These are phyloP conservation scores for Xyrichtys novacula DNA, from an alignment of 2,797 vertebrate species.

Conservation along the genomic window DNA sequence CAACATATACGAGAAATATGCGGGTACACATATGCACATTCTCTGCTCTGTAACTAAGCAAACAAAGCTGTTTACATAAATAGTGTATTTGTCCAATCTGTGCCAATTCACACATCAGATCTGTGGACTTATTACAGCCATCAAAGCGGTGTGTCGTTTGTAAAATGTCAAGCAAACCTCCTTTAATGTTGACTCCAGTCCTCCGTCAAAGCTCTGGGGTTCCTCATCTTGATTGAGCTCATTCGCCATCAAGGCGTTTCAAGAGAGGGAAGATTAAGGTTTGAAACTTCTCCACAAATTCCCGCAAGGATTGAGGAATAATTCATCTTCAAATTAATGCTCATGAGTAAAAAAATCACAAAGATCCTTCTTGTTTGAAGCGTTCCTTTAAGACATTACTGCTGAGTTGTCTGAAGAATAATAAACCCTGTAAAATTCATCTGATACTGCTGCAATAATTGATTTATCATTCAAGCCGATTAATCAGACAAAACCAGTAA, in stretches of 20 bases:
- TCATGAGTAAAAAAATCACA: not conserved
- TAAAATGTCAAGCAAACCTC: conserved; percentile 4
- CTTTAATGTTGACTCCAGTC: not conserved
- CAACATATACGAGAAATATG: not conserved
- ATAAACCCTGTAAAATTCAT: not conserved
- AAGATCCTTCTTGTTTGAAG: not conserved
- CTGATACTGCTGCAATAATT: not conserved
- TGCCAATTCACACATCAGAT: not conserved
- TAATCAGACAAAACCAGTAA: not conserved
- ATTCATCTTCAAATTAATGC: not conserved
- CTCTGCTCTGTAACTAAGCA: not conserved
- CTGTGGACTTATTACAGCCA: not conserved
- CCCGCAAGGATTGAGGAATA: not conserved
- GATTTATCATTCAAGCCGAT: not conserved
- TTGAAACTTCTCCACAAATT: not conserved
- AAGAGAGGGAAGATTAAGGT: not conserved
- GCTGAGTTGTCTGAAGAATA: too few species aligned
- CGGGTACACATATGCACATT: conserved; percentile 2
- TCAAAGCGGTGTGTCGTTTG: not conserved
- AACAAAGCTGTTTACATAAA: not conserved
- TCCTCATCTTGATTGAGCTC: conserved; percentile 1
- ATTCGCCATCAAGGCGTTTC: conserved; percentile 1
- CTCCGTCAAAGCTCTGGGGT: not conserved
- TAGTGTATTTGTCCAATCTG: not conserved
- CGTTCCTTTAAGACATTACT: not conserved